Evolutionary conservation across 2,113 vertebrate species (phyloP).

Genomic region (Piaya cayana): DNA sequence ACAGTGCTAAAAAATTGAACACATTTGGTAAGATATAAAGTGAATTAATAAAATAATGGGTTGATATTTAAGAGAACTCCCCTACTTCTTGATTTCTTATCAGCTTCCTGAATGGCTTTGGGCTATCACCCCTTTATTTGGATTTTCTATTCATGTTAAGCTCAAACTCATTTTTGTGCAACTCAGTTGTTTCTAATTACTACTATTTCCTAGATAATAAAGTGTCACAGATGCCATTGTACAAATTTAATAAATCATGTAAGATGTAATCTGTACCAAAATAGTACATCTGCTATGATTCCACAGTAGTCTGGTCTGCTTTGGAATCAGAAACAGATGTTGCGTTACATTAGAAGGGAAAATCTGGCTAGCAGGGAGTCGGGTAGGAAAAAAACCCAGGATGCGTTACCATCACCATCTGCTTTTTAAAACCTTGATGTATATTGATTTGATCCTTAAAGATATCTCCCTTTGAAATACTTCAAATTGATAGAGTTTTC

Average conservation of each 20-base stretch:
- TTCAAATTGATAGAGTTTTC: background rate
- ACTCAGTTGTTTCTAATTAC: background rate
- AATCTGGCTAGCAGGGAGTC: background rate
- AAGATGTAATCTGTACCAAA: background rate
- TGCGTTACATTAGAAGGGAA: background rate
- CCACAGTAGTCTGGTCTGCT: background rate
- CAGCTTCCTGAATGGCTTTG: background rate
- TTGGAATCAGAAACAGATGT: conserved; percentile 29
- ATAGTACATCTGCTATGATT: background rate
- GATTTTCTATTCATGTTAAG: background rate
- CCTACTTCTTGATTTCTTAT: background rate
- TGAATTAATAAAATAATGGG: background rate
- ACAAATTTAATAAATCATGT: background rate
- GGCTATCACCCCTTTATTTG: background rate
- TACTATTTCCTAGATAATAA: background rate
- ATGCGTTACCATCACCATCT: background rate
- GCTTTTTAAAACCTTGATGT: background rate
- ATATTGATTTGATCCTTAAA: background rate
- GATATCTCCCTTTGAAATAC: background rate
- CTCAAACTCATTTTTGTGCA: background rate
- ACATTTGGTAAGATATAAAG: background rate
- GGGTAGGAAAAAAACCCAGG: background rate
- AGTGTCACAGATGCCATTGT: background rate
- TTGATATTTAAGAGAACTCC: background rate
- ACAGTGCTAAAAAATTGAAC: background rate